A percentile compares a stretch with the other conserved stretches of the same genome.
Conservation (phyloP, 1,140 invertebrate genomes). For the Drosophila bocki region DNA sequence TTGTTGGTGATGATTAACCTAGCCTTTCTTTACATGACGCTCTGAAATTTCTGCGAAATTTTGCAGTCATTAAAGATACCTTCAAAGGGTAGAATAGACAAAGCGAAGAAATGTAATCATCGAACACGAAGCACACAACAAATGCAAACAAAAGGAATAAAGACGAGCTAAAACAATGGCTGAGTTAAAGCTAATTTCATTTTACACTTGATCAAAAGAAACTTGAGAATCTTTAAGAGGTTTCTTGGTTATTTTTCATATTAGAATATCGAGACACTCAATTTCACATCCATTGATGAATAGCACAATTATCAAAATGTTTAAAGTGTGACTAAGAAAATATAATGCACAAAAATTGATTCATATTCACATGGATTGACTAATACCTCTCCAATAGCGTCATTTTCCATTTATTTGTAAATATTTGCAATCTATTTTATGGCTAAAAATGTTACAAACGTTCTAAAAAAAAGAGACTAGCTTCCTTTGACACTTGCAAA, state of each 20-base stretch:
- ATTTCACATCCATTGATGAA: neutral
- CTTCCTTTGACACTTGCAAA: neutral
- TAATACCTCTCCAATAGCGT: neutral
- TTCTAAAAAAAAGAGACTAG: neutral
- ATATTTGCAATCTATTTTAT: conserved; percentile 1
- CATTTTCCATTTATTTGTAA: neutral
- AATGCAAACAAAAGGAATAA: neutral
- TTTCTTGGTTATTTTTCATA: neutral
- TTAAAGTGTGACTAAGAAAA: neutral
- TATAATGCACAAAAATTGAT: conserved; percentile 1
- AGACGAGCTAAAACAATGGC: neutral
- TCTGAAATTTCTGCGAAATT: conserved; percentile 14
- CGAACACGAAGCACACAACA: conserved; percentile 1
- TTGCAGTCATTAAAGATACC: conserved; percentile 16
- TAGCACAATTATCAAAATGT: neutral
- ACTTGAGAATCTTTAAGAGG: neutral
- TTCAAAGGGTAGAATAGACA: conserved; percentile 27
- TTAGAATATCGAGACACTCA: neutral
- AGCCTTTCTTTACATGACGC: conserved; percentile 13
- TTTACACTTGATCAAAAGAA: neutral
- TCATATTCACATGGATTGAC: conserved; percentile 2
- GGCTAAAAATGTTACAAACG: neutral
- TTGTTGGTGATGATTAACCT: conserved; percentile 22
- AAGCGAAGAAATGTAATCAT: conserved; percentile 2
- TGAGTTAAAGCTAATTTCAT: neutral